Evolutionary conservation across 2,113 vertebrate species (phyloP), one percentile per base, ranked within the genome.

Genomic region (Mormyrus lacerda): DNA sequence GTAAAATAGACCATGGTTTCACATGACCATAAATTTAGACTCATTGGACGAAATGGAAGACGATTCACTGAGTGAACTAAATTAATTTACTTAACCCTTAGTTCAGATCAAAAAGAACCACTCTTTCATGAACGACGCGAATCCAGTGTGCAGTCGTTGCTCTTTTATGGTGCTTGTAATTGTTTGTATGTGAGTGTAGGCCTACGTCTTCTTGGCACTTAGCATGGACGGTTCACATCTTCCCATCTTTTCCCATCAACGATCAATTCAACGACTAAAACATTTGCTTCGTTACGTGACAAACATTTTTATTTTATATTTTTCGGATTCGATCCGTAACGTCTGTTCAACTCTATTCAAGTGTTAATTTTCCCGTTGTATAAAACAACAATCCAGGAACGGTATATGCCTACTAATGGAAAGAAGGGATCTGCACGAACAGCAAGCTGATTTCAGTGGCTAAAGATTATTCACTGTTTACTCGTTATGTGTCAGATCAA

Each of bases 381-480:
- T 8, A 19, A 42, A 76, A 5, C 35, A 76, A 19, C 35, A 35
- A 10, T 1, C 73, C 35, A 79, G 13, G n/a, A 42, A 42, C 2
- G 35, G 7, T 79, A 42, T 79, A 69, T 27, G 61, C 61, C n/a
- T 31, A 39, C 35, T 79, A 79, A 79, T 19, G 31, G 35, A 79
- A 79, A 42, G 13, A 79, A 79, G 35, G 73, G 73, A 79, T 42
- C 35, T 79, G 35, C 31, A 6, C 35, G 13, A 79, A 42, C 73
- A 42, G 35, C 35, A 42, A 76, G 73, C 35, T 79, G 73, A 79
- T 79, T 79, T 79, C 73, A 42, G 35, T 79, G 73, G 82, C 39
- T 84, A 84, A 84, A 84, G 82, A 84, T 84, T 44, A 84, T 84
- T 84, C 39, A 84, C 44, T 47, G 39, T 84, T 84, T 84, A 44